Percentiles rank a stretch among this genome's conserved stretches.
These are phyloP conservation scores for Peribatodes rhomboidaria DNA, from an alignment of 2,888 invertebrate species.

Conservation along the genomic window DNA sequence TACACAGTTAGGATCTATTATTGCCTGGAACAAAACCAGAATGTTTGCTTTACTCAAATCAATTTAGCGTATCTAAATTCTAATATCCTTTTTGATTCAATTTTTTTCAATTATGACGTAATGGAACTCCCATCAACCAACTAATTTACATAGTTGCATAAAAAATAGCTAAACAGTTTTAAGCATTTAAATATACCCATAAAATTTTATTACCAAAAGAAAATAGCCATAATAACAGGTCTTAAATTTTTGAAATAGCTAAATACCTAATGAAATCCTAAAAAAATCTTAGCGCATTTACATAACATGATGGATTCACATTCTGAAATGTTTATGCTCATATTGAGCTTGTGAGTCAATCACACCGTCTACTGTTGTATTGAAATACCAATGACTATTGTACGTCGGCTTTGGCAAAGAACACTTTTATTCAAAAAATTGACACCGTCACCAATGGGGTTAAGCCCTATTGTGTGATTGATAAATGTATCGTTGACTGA, in stretches of 20 bases:
- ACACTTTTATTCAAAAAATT: conserved; percentile 59
- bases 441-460: conserved; percentile 54
- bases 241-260: conserved; percentile 1
- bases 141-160: conserved; percentile 29
- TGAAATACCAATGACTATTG: conserved; percentile 39
- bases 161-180: conserved; percentile 25
- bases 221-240: conserved; percentile 22
- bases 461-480: conserved; percentile 66
- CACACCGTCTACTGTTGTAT: conserved; percentile 26
- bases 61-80: conserved; percentile 2
- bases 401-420: conserved; percentile 39
- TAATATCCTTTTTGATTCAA: neutral
- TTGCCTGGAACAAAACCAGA: conserved; percentile 22
- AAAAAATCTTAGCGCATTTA: conserved; percentile 2
- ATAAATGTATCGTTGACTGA: conserved; percentile 71
- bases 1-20: conserved; percentile 18
- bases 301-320: conserved; percentile 29
- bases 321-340: conserved; percentile 22
- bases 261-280: conserved; percentile 8
- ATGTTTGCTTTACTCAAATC: conserved; percentile 17
- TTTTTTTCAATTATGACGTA: conserved; percentile 17
- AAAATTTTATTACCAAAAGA: conserved; percentile 21
- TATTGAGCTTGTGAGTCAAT: conserved; percentile 37
- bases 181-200: conserved; percentile 3
- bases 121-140: conserved; percentile 2